Percentiles rank a stretch among this genome's conserved stretches.
Conservation (phyloP, 2,113 vertebrate genomes). For the Gallinago paraguaiae region DNA sequence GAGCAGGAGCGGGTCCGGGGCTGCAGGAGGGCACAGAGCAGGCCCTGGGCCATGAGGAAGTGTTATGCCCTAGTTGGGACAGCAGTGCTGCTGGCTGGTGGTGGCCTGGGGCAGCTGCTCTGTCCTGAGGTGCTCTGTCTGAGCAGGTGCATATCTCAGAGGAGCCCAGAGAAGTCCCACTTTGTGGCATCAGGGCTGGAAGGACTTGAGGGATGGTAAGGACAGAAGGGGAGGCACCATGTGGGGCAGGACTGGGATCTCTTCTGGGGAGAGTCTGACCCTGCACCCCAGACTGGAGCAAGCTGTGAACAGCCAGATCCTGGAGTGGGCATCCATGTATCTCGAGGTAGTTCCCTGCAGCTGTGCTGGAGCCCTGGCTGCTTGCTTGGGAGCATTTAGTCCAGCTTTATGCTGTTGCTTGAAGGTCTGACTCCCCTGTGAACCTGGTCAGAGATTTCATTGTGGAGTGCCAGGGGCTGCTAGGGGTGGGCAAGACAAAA, state of each 20-base stretch:
- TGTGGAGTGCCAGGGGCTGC: neutral
- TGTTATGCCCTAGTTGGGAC: neutral
- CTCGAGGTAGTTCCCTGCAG: neutral
- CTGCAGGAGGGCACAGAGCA: neutral
- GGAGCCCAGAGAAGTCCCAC: neutral
- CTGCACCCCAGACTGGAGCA: neutral
- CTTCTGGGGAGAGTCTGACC: neutral
- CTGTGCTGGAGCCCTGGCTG: neutral
- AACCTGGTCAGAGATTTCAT: neutral
- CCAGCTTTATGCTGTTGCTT: neutral
- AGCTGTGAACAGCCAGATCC: neutral
- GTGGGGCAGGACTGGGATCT: neutral
- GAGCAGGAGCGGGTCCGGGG: neutral
- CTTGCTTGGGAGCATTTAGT: neutral
- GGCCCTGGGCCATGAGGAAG: accelerated
- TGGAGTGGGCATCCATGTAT: neutral
- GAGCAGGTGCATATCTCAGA: neutral
- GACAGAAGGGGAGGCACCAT: neutral
- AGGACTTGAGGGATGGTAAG: neutral
- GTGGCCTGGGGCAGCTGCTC: neutral
- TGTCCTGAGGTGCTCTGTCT: neutral
- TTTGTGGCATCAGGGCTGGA: neutral
- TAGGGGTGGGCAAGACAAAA: neutral
- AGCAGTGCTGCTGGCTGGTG: neutral
- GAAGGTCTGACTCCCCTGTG: neutral